Evolutionary conservation across 2,888 invertebrate species (phyloP).

Genomic region (Athalia circularis): DNA sequence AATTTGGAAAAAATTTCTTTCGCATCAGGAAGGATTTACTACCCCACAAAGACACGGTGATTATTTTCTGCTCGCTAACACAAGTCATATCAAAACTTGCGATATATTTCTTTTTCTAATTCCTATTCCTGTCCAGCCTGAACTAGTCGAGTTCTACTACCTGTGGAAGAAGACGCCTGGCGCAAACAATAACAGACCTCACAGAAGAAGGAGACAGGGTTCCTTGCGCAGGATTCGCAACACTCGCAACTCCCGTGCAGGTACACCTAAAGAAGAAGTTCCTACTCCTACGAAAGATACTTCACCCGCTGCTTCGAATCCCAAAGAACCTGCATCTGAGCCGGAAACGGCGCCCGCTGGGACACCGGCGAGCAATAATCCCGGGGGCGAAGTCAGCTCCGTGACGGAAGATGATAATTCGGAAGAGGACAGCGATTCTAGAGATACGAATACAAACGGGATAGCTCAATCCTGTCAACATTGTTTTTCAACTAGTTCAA

Average conservation of each 20-base stretch:
- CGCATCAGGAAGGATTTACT: conserved; percentile 96
- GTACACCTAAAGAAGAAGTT: conserved; percentile 84
- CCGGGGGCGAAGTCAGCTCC: conserved; percentile 80
- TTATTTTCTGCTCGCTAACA: conserved; percentile 58
- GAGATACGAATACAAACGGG: conserved; percentile 80
- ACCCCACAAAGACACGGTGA: conserved; percentile 96
- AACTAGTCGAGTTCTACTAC: conserved; percentile 99
- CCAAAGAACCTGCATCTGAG: conserved; percentile 42
- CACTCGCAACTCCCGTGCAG: conserved; percentile 90
- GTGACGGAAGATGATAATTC: conserved; percentile 94
- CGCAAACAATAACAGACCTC: conserved; percentile 96
- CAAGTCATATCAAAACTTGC: conserved; percentile 9
- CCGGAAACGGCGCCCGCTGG: conserved; percentile 62
- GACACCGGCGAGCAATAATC: conserved; percentile 62
- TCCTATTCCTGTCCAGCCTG: conserved; percentile 79
- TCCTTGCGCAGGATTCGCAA: conserved; percentile 91
- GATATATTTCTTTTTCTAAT: conserved; percentile 20
- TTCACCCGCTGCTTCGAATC: conserved; percentile 74
- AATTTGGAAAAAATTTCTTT: conserved; percentile 99
- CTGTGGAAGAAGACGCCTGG: conserved; percentile 99
- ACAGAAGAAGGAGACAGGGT: conserved; percentile 90
- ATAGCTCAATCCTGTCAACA: conserved; percentile 79
- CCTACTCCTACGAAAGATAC: conserved; percentile 76
- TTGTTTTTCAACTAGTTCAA: conserved; percentile 82
- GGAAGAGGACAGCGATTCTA: conserved; percentile 95